phyloP scores from a whole-genome alignment of 1,140 invertebrate genomes.

The Drosophila azteca region DNA sequence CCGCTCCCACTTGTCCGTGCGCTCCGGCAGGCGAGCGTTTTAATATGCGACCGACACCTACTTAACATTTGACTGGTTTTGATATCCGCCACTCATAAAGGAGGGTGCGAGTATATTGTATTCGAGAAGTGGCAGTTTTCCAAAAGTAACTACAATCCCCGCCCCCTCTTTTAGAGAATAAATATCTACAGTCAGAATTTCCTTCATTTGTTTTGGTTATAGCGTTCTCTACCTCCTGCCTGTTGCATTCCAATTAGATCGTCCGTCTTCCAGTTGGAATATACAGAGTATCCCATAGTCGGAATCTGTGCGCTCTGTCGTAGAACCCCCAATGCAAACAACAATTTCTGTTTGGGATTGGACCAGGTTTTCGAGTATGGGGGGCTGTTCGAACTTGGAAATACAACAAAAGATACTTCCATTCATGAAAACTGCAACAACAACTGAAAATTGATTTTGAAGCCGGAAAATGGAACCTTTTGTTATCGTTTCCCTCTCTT shows the following conservation, averaged over 20 bases:
- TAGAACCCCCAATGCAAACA: too few relatives aligned
- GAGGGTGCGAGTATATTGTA: too few relatives aligned
- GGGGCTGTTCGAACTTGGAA: conserved; percentile 29
- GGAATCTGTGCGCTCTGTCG: too few relatives aligned
- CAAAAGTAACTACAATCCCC: too few relatives aligned
- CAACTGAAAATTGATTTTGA: conserved; percentile 9
- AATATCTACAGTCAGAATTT: not conserved
- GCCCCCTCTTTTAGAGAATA: too few relatives aligned
- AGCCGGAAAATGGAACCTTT: conserved; percentile 59
- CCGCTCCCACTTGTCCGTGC: conserved; percentile 46
- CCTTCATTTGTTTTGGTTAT: not conserved
- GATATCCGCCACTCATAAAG: conserved; percentile 17
- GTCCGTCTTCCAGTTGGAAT: not conserved
- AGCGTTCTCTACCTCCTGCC: too few relatives aligned
- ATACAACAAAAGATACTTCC: conserved; percentile 42
- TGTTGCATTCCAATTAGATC: not conserved
- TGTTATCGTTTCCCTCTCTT: conserved; percentile 52
- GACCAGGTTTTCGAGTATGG: conserved; percentile 9
- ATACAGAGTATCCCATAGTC: not conserved
- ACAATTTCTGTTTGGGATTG: too few relatives aligned
- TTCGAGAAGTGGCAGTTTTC: conserved; percentile 22
- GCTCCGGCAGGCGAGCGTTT: conserved; percentile 25
- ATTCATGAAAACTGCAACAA: conserved; percentile 67
- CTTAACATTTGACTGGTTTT: conserved; percentile 77
- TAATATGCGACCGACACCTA: conserved; percentile 81